A percentile compares a stretch with the other conserved stretches of the same genome.
phyloP scores from a whole-genome alignment of 2,797 vertebrate genomes.

The Melopsittacus undulatus region DNA sequence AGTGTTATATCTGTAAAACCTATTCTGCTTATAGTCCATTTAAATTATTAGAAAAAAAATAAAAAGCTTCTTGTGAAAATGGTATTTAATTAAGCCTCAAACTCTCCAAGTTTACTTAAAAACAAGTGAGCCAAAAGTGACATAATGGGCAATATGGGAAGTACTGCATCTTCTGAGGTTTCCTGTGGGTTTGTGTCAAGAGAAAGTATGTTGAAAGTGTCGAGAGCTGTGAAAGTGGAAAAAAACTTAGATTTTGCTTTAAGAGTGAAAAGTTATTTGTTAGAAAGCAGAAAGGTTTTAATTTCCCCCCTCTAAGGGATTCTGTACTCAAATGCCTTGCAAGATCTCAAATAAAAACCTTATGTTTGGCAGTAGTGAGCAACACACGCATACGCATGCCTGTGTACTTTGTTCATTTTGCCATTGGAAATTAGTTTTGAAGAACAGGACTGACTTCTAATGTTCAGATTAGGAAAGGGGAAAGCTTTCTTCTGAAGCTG shows the following conservation, averaged over 20 bases:
- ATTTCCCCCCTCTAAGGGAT: slow-evolving; percentile 15
- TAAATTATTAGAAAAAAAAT: neutral
- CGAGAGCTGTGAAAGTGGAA: neutral
- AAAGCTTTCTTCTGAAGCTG: neutral
- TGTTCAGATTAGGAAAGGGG: neutral
- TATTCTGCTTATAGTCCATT: neutral
- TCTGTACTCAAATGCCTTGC: neutral
- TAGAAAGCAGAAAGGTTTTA: slow-evolving; percentile 45
- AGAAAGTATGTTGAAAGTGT: neutral
- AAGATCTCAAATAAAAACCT: slow-evolving; percentile 27
- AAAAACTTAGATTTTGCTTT: neutral
- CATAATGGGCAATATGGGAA: neutral
- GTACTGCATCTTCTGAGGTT: neutral
- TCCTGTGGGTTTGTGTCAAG: neutral
- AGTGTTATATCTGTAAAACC: neutral
- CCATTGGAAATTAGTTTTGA: neutral
- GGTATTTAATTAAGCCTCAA: neutral
- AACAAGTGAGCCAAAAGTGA: neutral
- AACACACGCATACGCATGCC: rapidly evolving
- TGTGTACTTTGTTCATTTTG: neutral
- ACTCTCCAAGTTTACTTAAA: neutral
- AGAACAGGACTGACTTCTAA: neutral
- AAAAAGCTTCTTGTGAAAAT: slow-evolving; percentile 28
- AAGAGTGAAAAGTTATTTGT: slow-evolving; percentile 1
- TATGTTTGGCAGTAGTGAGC: neutral